Evolutionary conservation across 2,113 vertebrate species (phyloP).

Genomic region (Malurus elegans): DNA sequence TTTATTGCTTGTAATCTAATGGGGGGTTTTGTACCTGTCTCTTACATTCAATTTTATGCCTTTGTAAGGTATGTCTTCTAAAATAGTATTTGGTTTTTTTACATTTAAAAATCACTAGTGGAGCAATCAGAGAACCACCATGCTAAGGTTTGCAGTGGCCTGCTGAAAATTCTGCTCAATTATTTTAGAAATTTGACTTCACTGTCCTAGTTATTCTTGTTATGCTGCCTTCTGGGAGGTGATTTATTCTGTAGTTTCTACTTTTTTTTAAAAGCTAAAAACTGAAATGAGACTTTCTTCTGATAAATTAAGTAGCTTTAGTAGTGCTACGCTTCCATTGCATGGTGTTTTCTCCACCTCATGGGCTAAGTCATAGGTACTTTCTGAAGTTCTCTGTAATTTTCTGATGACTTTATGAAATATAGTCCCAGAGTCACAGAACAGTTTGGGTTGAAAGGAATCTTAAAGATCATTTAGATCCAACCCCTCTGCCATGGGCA

Average conservation of each 20-base stretch:
- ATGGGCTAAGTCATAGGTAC: neutral
- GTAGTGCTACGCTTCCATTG: neutral
- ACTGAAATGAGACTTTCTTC: neutral
- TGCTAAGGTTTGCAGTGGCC: neutral
- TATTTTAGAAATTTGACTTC: neutral
- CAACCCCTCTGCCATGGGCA: neutral
- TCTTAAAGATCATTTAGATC: neutral
- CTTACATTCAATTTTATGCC: neutral
- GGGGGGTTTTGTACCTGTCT: neutral
- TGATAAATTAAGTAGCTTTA: neutral
- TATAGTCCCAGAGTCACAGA: neutral
- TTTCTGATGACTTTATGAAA: neutral
- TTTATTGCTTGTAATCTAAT: neutral
- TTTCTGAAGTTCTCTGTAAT: neutral
- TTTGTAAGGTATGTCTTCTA: neutral
- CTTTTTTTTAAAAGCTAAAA: neutral
- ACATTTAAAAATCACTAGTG: neutral
- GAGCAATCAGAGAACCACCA: neutral
- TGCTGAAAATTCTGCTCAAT: neutral
- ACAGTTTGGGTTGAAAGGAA: neutral
- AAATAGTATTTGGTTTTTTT: neutral
- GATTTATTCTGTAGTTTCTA: neutral
- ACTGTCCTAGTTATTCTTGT: neutral
- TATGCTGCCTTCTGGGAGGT: neutral
- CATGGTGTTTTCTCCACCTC: neutral